phyloP scores from a whole-genome alignment of 2,888 invertebrate species.

The Catotricha subobsoleta region DNA sequence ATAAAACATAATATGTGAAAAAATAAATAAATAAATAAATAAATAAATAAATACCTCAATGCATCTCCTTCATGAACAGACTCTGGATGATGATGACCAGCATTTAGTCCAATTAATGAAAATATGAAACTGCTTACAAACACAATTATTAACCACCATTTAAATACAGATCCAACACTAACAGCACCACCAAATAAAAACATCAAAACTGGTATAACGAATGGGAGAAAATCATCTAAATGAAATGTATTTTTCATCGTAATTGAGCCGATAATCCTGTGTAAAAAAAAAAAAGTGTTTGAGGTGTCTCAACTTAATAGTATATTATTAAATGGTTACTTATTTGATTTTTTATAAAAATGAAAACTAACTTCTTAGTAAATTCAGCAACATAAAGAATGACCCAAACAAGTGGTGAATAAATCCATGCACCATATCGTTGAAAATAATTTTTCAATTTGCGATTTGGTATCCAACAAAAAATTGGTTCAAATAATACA shows the following conservation, averaged over 20 bases:
- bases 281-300: too few relatives aligned
- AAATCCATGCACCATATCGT: conserved; percentile 35
- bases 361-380: conserved; percentile 16
- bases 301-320: too few relatives aligned
- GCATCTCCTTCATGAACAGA: conserved; percentile 64
- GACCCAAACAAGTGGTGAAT: conserved; percentile 29
- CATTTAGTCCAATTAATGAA: conserved; percentile 44
- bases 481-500: conserved; percentile 44
- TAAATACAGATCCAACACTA: conserved; percentile 16
- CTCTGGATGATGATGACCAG: conserved; percentile 62
- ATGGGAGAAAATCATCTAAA: conserved; percentile 28
- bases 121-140: conserved; percentile 41
- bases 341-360: too few relatives aligned
- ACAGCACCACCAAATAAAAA: conserved; percentile 21
- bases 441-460: conserved; percentile 33
- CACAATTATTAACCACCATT: conserved; percentile 37
- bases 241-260: too few relatives aligned
- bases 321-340: too few relatives aligned
- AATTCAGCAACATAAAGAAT: conserved; percentile 20
- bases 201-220: conserved; percentile 30
- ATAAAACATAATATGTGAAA: too few relatives aligned
- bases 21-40: neutral
- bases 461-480: conserved; percentile 42
- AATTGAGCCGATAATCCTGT: too few relatives aligned
- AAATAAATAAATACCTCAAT: conserved; percentile 31